Evolutionary conservation across 2,888 invertebrate species (phyloP).

Genomic region (Mesorhabditis sp.): DNA sequence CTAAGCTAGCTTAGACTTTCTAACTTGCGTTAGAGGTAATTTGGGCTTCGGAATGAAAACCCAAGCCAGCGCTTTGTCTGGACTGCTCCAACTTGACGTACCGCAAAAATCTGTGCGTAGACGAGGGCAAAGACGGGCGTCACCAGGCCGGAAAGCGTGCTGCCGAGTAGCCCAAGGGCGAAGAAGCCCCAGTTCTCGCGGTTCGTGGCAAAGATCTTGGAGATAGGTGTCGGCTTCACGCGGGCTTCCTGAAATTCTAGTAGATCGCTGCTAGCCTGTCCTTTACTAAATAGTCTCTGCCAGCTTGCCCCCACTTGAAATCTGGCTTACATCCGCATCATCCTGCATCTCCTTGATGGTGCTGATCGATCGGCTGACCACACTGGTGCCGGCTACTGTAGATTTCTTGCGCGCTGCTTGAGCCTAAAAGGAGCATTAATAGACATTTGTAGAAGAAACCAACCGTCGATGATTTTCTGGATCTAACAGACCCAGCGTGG

Average conservation of each 20-base stretch:
- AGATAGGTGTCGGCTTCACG: constrained; percentile 42
- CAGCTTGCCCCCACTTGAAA: too few species aligned
- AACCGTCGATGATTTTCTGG: constrained; percentile 9
- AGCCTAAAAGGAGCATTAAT: background rate
- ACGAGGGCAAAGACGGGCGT: constrained; percentile 64
- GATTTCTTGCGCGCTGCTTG: background rate
- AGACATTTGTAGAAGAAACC: constrained; percentile 15
- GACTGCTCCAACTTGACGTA: constrained; percentile 18
- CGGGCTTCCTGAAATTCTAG: constrained; percentile 29
- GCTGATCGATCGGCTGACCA: constrained; percentile 9
- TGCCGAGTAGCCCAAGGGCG: constrained; percentile 50
- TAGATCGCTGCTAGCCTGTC: background rate
- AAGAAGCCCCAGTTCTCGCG: constrained; percentile 44
- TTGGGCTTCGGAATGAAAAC: background rate
- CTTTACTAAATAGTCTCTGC: background rate
- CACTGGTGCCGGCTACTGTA: background rate
- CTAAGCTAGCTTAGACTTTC: too few species aligned
- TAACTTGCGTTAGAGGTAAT: too few species aligned
- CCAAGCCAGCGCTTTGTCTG: background rate
- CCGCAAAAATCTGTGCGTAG: constrained; percentile 59
- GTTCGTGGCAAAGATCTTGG: constrained; percentile 51
- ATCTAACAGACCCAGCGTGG: constrained; percentile 3
- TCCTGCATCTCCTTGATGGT: constrained; percentile 24
- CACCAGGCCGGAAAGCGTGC: constrained; percentile 60
- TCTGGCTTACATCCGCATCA: constrained; percentile 25